Evolutionary conservation across 1,140 invertebrate genomes (phyloP).

Genomic region (Drosophila trapezifrons): DNA sequence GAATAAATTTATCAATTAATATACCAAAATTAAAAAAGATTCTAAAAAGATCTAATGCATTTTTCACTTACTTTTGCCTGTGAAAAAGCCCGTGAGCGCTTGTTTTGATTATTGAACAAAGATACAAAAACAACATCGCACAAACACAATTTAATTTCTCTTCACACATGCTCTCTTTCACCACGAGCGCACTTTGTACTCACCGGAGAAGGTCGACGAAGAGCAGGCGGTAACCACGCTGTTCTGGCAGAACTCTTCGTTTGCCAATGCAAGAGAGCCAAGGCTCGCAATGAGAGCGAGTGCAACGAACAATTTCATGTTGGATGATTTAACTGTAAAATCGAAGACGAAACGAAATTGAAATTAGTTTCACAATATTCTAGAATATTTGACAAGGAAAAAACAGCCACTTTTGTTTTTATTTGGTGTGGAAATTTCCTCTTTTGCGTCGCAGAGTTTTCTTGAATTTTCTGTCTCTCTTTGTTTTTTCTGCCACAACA

Average conservation of each 20-base stretch:
- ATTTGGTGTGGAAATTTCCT: not conserved
- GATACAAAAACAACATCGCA: constrained; percentile 51
- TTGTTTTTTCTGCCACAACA: constrained; percentile 32
- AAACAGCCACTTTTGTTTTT: constrained; percentile 22
- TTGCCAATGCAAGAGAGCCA: constrained; percentile 84
- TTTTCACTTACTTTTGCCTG: constrained; percentile 70
- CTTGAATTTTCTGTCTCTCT: constrained; percentile 60
- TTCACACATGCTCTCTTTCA: constrained; percentile 46
- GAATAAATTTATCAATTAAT: not conserved
- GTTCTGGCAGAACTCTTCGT: constrained; percentile 87
- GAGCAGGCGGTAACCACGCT: constrained; percentile 86
- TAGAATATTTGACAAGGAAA: constrained; percentile 40
- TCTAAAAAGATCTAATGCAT: not conserved
- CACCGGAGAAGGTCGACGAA: constrained; percentile 58
- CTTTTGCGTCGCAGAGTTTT: constrained; percentile 72
- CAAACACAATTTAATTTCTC: constrained; percentile 46
- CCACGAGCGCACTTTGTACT: constrained; percentile 46
- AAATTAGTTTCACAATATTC: constrained; percentile 71
- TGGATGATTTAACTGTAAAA: constrained; percentile 58
- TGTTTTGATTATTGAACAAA: constrained; percentile 74
- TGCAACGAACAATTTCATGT: constrained; percentile 86
- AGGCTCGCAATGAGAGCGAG: constrained; percentile 85
- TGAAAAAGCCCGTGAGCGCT: constrained; percentile 77
- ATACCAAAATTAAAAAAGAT: constrained; percentile 12
- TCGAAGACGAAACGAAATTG: constrained; percentile 46